phyloP scores from a whole-genome alignment of 2,797 vertebrate genomes.

The Parambassis ranga region DNA sequence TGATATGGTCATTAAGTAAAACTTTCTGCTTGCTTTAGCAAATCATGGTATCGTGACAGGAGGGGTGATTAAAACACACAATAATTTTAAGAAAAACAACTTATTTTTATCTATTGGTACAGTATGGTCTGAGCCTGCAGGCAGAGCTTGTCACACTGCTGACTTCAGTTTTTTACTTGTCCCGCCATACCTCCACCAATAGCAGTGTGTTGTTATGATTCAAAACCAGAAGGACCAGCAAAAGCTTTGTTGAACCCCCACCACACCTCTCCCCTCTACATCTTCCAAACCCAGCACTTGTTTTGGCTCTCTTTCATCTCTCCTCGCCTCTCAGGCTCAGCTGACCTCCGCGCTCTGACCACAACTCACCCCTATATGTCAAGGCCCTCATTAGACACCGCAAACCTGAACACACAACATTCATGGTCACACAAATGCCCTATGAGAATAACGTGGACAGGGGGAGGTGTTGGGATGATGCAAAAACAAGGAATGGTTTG shows the following conservation, averaged over 20 bases:
- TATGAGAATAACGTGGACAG: neutral
- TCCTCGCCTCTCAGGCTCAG: constrained; percentile 28
- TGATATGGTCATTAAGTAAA: too few species aligned
- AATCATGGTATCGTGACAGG: too few species aligned
- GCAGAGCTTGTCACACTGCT: neutral
- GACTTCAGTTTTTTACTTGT: neutral
- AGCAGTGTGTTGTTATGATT: constrained; percentile 31
- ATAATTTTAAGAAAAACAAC: too few species aligned
- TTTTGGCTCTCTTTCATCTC: constrained; percentile 56
- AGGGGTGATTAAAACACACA: too few species aligned
- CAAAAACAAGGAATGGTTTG: neutral
- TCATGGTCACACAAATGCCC: neutral
- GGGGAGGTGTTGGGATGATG: neutral
- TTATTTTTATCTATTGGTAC: too few species aligned
- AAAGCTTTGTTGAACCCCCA: neutral
- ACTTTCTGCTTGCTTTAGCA: too few species aligned
- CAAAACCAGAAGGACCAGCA: constrained; percentile 17
- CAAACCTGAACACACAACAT: neutral
- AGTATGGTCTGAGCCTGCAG: neutral
- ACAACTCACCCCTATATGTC: constrained; percentile 32
- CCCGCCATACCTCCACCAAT: neutral
- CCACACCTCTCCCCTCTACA: neutral
- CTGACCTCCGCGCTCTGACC: constrained; percentile 43
- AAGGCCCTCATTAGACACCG: constrained; percentile 36
- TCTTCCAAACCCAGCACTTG: constrained; percentile 32